Evolutionary conservation across 2,888 invertebrate species (phyloP), one percentile per base, ranked within the genome.

Genomic region (Pristionchus japonicus): DNA sequence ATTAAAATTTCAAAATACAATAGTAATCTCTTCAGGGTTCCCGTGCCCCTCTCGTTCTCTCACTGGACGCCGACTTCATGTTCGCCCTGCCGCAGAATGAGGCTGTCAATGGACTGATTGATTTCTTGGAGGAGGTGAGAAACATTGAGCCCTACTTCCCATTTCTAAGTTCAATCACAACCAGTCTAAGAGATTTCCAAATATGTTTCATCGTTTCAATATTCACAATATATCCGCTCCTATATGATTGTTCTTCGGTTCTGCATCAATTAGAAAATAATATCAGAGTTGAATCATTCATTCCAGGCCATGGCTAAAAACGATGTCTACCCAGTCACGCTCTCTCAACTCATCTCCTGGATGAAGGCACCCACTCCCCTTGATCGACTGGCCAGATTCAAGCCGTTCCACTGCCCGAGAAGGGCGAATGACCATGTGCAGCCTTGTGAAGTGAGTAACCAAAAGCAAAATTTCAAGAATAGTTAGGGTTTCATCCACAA

Each of bases 361-460:
- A 92, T 94, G 90, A 89, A 89, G 57, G 88, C 88, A 11, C 94
- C 94, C 7, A 92, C 91, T 17, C 86, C 90, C 0, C 61, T 92
- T 23, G 64, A 89, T 27, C 86, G 89, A 17, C 34, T 94, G 37
- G 85, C 89, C 87, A 77, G 77, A 31, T 92, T 94, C 86, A 87
- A 87, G n/a, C 90, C 93, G 0, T 94, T 94, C 94, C 91, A 92
- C 57, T 94, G 94, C 90, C 89, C 91, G 9, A 77, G 90, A 88
- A 89, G 90, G 43, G 91, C 90, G 11, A 90, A 90, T 49, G 77
- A 80, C 11, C 77, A 87, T 9, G 90, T 92, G 34, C 92, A 91
- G 77, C 94, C 94, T 20, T 94, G 94, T 88, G 93, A 94, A 90
- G 93, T 93, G n/a, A n/a, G n/a, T n/a, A n/a, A n/a, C n/a, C n/a